Evolutionary conservation across 2,888 invertebrate species (phyloP).

Genomic region (Drosophila lacicola): DNA sequence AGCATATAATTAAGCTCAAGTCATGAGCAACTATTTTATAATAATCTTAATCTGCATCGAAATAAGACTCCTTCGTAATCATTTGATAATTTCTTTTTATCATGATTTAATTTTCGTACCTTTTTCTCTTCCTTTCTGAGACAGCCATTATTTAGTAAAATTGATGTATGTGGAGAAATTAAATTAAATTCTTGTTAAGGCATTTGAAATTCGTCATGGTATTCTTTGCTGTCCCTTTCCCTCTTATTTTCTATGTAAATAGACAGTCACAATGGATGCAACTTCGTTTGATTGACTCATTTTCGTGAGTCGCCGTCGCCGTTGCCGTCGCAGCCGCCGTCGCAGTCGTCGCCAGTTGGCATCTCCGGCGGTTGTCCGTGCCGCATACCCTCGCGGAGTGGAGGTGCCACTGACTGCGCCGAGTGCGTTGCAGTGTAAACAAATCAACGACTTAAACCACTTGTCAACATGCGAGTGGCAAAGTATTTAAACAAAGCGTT

Average conservation of each 20-base stretch:
- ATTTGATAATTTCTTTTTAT: too few relatives aligned
- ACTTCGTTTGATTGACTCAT: slow-evolving; percentile 77
- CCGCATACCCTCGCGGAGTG: neutral
- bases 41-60: too few relatives aligned
- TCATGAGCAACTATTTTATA: too few relatives aligned
- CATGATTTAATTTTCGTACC: too few relatives aligned
- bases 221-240: neutral
- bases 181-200: slow-evolving; percentile 4
- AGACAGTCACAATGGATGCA: slow-evolving; percentile 60
- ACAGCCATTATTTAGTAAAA: too few relatives aligned
- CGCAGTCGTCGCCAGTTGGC: slow-evolving; percentile 10
- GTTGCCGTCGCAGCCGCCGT: slow-evolving; percentile 41
- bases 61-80: too few relatives aligned
- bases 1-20: too few relatives aligned
- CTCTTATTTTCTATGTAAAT: slow-evolving; percentile 55
- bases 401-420: slow-evolving; percentile 43
- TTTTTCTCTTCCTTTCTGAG: too few relatives aligned
- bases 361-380: slow-evolving; percentile 10
- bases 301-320: slow-evolving; percentile 64
- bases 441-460: slow-evolving; percentile 80
- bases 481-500: slow-evolving; percentile 80
- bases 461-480: slow-evolving; percentile 80
- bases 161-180: too few relatives aligned
- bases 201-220: slow-evolving; percentile 9
- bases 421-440: slow-evolving; percentile 70